Percentiles rank a stretch among this genome's conserved stretches.
Conservation (phyloP, 1,140 invertebrate genomes). For the Ruditapes philippinarum region DNA sequence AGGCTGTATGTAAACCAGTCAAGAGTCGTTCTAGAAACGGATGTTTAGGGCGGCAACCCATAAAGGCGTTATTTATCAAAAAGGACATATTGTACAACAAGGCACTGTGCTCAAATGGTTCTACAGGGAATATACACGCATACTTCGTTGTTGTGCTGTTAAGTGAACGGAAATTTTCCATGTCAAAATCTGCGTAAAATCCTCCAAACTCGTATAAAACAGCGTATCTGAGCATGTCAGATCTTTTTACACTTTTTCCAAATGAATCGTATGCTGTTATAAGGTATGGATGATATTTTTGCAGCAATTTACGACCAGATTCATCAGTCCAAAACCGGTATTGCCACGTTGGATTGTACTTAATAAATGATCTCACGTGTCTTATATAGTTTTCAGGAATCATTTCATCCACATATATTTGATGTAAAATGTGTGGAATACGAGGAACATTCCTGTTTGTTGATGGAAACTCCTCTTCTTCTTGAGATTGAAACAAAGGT, state of each 20-base stretch:
- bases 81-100: conserved; percentile 71
- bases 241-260: not conserved
- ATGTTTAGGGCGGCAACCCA: conserved; percentile 76
- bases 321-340: conserved; percentile 41
- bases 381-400: conserved; percentile 71
- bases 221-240: not conserved
- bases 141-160: conserved; percentile 61
- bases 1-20: conserved; percentile 68
- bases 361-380: conserved; percentile 78
- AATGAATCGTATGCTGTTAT: not conserved
- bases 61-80: conserved; percentile 79
- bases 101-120: conserved; percentile 77
- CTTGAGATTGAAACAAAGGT: not conserved
- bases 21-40: conserved; percentile 78
- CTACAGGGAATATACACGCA: conserved; percentile 78
- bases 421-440: conserved; percentile 82
- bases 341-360: conserved; percentile 45
- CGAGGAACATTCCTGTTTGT: not conserved
- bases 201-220: conserved; percentile 74
- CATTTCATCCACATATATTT: conserved; percentile 75
- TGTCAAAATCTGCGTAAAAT: conserved; percentile 69
- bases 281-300: conserved; percentile 22
- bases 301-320: not conserved
- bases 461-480: conserved; percentile 61
- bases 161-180: not conserved